These are phyloP conservation scores for Olivierus martensii DNA, from an alignment of 1,140 invertebrate genomes.

Conservation along the genomic window DNA sequence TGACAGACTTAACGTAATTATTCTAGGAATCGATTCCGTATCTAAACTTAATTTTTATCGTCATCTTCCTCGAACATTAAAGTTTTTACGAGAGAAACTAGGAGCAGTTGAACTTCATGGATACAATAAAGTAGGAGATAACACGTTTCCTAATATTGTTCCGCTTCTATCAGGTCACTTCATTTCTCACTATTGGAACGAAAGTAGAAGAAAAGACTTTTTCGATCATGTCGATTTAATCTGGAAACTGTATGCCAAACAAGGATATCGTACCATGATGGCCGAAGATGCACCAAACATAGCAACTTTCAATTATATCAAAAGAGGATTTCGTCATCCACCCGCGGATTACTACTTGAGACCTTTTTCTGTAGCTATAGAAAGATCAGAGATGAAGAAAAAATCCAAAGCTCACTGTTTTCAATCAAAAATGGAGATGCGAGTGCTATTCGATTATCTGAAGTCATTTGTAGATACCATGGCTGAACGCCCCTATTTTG, in stretches of 20 bases:
- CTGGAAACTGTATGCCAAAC: conserved; percentile 35
- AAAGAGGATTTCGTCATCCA: conserved; percentile 31
- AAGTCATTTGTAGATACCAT: conserved; percentile 13
- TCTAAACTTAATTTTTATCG: conserved; percentile 23
- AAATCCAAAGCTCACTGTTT: conserved; percentile 12
- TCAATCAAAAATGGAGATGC: conserved; percentile 13
- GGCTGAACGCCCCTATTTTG: conserved; percentile 19
- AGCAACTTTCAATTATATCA: conserved; percentile 35
- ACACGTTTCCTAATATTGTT: conserved; percentile 29
- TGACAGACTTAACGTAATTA: conserved; percentile 26
- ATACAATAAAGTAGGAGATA: conserved; percentile 27
- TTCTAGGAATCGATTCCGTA: conserved; percentile 26
- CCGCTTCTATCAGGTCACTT: conserved; percentile 22
- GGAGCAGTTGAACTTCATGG: conserved; percentile 32
- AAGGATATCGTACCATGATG: conserved; percentile 36
- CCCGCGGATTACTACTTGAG: conserved; percentile 37
- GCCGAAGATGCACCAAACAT: conserved; percentile 36
- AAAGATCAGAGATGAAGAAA: conserved; percentile 11
- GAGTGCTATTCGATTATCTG: conserved; percentile 11
- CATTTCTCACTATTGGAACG: conserved; percentile 19
- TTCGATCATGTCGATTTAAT: conserved; percentile 34
- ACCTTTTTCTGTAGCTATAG: conserved; percentile 24
- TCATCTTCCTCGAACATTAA: conserved; percentile 23
- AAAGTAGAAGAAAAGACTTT: conserved; percentile 14
- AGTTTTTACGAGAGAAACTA: conserved; percentile 44